Conservation (phyloP, 1,140 invertebrate species). For the Scaptomyza pallida region DNA sequence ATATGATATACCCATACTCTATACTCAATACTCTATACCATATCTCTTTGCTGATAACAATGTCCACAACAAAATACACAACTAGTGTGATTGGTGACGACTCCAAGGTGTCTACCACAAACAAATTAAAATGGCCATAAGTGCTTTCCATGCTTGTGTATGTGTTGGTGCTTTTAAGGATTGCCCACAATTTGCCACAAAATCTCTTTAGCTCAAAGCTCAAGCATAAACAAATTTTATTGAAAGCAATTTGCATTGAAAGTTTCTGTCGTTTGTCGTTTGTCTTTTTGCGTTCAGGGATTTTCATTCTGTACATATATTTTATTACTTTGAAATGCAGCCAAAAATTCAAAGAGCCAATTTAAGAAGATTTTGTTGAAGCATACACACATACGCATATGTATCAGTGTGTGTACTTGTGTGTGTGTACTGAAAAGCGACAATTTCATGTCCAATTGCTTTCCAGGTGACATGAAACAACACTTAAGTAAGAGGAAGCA, state of each 20-base stretch:
- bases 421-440: constrained; percentile 77
- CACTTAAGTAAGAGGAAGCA: constrained; percentile 81
- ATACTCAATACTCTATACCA: constrained; percentile 24
- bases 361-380: constrained; percentile 70
- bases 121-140: constrained; percentile 43
- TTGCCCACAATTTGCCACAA: constrained; percentile 67
- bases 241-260: constrained; percentile 78
- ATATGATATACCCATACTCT: constrained; percentile 55
- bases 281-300: constrained; percentile 63
- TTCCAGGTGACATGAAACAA: constrained; percentile 84
- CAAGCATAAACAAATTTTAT: constrained; percentile 75
- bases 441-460: constrained; percentile 84
- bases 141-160: neutral
- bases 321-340: constrained; percentile 57
- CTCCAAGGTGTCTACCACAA: constrained; percentile 49
- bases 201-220: constrained; percentile 54
- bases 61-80: neutral
- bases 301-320: constrained; percentile 78
- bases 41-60: constrained; percentile 59
- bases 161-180: constrained; percentile 11
- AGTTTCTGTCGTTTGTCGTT: constrained; percentile 60
- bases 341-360: constrained; percentile 44
- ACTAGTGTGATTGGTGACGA: constrained; percentile 52
- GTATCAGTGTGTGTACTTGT: constrained; percentile 20
- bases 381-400: constrained; percentile 15